Conservation (phyloP, 92 coral and sea anemone genomes). For the Porites evermanni region DNA sequence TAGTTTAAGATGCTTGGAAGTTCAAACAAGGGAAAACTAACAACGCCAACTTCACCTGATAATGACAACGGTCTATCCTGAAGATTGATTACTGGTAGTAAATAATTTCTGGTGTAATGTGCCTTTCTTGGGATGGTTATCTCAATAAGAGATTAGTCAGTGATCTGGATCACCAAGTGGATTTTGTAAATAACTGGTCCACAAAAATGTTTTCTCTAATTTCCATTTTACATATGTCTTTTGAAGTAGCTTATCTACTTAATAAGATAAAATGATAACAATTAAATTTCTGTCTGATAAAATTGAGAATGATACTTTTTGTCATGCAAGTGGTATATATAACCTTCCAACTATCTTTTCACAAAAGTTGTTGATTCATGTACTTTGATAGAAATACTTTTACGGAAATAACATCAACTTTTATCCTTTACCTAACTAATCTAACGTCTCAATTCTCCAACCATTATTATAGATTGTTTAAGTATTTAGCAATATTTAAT, state of each 20-base stretch:
- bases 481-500: no score
- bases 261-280: no score
- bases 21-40: conserved; percentile 63
- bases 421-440: background rate
- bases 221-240: background rate
- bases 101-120: background rate
- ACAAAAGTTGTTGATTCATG: background rate
- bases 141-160: background rate
- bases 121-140: background rate
- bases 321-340: no score
- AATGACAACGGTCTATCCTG: conserved; percentile 52
- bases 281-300: no score
- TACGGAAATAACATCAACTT: background rate
- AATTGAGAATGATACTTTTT: no score
- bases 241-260: no score
- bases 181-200: background rate
- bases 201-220: background rate
- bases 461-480: background rate
- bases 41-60: conserved; percentile 49
- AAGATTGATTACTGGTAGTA: background rate
- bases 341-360: no score
- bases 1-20: conserved; percentile 96
- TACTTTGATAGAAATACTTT: background rate
- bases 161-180: background rate
- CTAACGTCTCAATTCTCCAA: background rate